Evolutionary conservation across 2,888 invertebrate genomes (phyloP).

Genomic region (Dastarcus helophoroides): DNA sequence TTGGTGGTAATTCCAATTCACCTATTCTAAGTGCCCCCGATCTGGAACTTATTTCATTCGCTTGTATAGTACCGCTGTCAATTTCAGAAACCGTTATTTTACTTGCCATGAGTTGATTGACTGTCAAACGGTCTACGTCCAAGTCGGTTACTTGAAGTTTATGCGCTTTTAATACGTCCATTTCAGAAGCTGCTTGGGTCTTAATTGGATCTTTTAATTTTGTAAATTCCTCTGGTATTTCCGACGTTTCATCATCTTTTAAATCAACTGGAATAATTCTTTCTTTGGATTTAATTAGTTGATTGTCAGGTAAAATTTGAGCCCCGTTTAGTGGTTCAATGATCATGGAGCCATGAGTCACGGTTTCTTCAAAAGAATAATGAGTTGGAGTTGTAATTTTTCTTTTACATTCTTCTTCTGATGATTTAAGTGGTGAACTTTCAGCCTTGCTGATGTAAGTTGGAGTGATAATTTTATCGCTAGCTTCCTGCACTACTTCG

Average conservation of each 20-base stretch:
- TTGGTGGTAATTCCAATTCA: conserved; percentile 56
- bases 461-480: conserved; percentile 25
- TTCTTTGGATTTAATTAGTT: conserved; percentile 19
- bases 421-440: conserved; percentile 1
- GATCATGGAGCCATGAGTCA: conserved; percentile 54
- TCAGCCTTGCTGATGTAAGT: conserved; percentile 9
- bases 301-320: conserved; percentile 24
- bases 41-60: conserved; percentile 60
- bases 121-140: conserved; percentile 67
- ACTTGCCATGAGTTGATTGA: conserved; percentile 66
- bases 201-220: conserved; percentile 24
- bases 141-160: conserved; percentile 61
- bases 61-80: conserved; percentile 60
- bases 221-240: conserved; percentile 28
- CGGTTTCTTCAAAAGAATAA: conserved; percentile 45
- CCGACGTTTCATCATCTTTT: conserved; percentile 28
- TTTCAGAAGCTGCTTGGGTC: conserved; percentile 6
- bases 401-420: neutral
- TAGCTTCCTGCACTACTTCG: conserved; percentile 37
- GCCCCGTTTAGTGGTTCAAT: conserved; percentile 50
- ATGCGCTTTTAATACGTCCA: conserved; percentile 42
- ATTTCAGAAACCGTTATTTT: conserved; percentile 73
- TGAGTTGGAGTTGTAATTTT: conserved; percentile 21
- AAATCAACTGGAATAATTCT: conserved; percentile 26
- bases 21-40: conserved; percentile 55